These are phyloP conservation scores for Chesias legatella DNA, from an alignment of 2,888 invertebrate genomes.

Conservation along the genomic window DNA sequence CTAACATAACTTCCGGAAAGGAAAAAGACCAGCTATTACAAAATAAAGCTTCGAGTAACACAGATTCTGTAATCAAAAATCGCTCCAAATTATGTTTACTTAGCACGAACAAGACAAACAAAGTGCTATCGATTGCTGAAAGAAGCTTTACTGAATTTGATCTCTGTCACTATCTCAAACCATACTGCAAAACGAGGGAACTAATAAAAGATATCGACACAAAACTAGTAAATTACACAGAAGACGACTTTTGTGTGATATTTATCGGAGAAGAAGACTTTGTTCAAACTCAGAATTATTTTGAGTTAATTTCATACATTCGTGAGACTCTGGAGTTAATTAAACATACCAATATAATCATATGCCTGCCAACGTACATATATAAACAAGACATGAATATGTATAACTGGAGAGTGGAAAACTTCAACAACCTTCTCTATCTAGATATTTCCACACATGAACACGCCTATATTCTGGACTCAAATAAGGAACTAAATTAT, in stretches of 20 bases:
- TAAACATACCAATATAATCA: not conserved
- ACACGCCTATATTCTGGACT: not conserved
- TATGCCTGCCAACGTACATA: not conserved
- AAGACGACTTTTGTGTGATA: conserved; percentile 3
- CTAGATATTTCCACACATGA: not conserved
- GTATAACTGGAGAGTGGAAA: not conserved
- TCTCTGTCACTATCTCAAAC: not conserved
- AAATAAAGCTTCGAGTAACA: too few relatives aligned
- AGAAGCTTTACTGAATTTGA: too few relatives aligned
- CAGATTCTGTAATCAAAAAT: too few relatives aligned
- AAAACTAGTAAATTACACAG: not conserved
- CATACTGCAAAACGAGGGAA: not conserved
- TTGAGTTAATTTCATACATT: not conserved
- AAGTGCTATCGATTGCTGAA: not conserved
- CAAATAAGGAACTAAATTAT: conserved; percentile 1
- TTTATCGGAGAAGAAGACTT: conserved; percentile 1
- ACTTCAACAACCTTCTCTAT: not conserved
- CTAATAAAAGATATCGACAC: not conserved
- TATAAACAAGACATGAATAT: not conserved
- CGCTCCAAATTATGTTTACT: conserved; percentile 2
- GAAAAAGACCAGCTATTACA: too few relatives aligned
- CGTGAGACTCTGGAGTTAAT: not conserved
- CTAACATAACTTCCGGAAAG: too few relatives aligned
- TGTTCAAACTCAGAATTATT: not conserved
- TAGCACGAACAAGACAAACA: conserved; percentile 1